Conservation (phyloP, 2,113 vertebrate species). For the Mola mola region DNA sequence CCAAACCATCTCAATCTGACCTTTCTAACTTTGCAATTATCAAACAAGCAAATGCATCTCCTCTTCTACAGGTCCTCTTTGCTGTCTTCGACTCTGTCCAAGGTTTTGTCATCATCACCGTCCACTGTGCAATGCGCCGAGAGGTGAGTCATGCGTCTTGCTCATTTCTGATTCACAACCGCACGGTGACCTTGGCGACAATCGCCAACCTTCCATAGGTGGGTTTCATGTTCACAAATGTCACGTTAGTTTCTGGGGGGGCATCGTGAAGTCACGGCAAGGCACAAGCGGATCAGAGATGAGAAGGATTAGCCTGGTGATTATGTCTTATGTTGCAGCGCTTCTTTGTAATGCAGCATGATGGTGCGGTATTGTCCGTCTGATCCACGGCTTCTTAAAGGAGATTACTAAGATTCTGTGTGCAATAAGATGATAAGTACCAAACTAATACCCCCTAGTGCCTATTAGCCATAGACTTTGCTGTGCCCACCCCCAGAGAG, state of each 20-base stretch:
- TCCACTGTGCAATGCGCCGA: conserved; percentile 95
- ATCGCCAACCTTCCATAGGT: conserved; percentile 14
- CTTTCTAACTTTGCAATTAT: conserved; percentile 2
- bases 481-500: conserved; percentile 18
- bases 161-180: conserved; percentile 5
- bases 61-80: conserved; percentile 89
- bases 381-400: conserved; percentile 70
- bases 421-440: conserved; percentile 74
- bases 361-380: conserved; percentile 65
- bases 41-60: neutral
- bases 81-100: conserved; percentile 96
- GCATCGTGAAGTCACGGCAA: conserved; percentile 40
- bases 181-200: neutral
- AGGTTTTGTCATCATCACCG: conserved; percentile 97
- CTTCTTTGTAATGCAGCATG: conserved; percentile 61
- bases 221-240: conserved; percentile 42
- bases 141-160: conserved; percentile 84
- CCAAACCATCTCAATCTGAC: no score
- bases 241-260: conserved; percentile 54
- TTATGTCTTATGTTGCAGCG: conserved; percentile 41
- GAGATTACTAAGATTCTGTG: conserved; percentile 70
- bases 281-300: conserved; percentile 48
- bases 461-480: conserved; percentile 59
- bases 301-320: conserved; percentile 52
- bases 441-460: conserved; percentile 63